A percentile compares a stretch with the other conserved stretches of the same genome.
These are phyloP conservation scores for Mionectes macconnelli DNA, from an alignment of 2,113 vertebrate genomes.

Conservation along the genomic window DNA sequence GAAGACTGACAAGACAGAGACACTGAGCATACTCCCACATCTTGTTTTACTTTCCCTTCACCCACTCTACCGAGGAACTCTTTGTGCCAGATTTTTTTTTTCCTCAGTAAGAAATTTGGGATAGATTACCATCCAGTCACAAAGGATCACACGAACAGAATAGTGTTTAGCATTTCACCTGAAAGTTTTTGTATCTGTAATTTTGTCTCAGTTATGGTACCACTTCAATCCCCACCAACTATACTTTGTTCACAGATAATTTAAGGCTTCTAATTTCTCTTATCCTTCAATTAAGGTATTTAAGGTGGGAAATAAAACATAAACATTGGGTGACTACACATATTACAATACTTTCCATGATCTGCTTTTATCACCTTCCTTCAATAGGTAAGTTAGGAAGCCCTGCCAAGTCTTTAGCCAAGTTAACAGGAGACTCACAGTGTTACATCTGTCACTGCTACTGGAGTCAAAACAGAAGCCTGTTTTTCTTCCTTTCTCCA, in stretches of 20 bases:
- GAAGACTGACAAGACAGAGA: background rate
- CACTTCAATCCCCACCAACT: background rate
- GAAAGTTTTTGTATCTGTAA: background rate
- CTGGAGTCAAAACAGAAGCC: background rate
- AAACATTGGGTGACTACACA: background rate
- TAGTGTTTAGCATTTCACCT: background rate
- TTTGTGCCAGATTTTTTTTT: background rate
- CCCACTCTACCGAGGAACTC: background rate
- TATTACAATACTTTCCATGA: background rate
- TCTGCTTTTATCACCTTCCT: background rate
- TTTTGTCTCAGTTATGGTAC: background rate
- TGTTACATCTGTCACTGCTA: background rate
- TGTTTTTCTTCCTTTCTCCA: background rate
- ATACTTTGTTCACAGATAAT: background rate
- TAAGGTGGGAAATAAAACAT: background rate
- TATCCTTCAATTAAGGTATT: background rate
- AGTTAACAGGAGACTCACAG: background rate
- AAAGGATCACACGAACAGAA: background rate
- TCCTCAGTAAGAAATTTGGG: background rate
- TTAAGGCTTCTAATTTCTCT: background rate
- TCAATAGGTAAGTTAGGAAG: background rate
- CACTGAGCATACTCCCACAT: background rate
- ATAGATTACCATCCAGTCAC: background rate
- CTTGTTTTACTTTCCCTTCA: background rate
- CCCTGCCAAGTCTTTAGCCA: background rate